Base-by-base conservation (phyloP, 2,797 vertebrate species). In the Brotula barbata region DNA sequence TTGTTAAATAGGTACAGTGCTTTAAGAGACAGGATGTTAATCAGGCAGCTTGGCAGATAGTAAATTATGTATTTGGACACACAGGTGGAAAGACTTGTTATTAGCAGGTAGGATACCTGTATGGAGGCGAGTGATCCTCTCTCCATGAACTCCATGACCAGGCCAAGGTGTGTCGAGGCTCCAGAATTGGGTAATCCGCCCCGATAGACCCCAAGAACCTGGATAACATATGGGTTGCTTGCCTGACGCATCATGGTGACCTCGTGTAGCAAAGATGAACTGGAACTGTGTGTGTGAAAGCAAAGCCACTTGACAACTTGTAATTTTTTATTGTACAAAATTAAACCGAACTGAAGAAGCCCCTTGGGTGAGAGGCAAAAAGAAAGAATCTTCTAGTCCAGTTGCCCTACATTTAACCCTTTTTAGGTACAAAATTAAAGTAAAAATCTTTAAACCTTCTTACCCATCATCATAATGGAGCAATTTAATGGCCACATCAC, bases 111-210 rank as follows among this genome's bases (percentile, higher is more conserved):
- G n/a, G 14, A 41, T 67, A 89, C 88, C 84, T 86, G 88, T 1
- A 92, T 60, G 11, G 42, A 52, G 1, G 62, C 70, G 58, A 92
- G 60, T 0, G 89, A 90, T 5, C 92, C 92, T 47, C 71, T 82
- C 61, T 90, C 88, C 90, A 93, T 91, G 66, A 87, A 80, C 81
- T 93, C 89, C 92, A 93, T 92, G 71, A 93, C 89, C 61, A 93
- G 81, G 3, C 92, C 91, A 0, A 86, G 73, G 22, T 75, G 78
- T 1, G 7, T 0, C 1, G 59, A 33, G 0, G 1, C 12, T 1
- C 25, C 17, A 0, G 2, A 1, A 16, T 1, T 15, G 1, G 66
- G 73, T 7, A 14, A 15, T 2, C 21, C 39, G 19, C 88, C 85
- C 45, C 21, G 37, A 44, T 85, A 93, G 58, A 90, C 50, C 33